phyloP scores from a whole-genome alignment of 1,140 invertebrate genomes.

The Diprion similis region DNA sequence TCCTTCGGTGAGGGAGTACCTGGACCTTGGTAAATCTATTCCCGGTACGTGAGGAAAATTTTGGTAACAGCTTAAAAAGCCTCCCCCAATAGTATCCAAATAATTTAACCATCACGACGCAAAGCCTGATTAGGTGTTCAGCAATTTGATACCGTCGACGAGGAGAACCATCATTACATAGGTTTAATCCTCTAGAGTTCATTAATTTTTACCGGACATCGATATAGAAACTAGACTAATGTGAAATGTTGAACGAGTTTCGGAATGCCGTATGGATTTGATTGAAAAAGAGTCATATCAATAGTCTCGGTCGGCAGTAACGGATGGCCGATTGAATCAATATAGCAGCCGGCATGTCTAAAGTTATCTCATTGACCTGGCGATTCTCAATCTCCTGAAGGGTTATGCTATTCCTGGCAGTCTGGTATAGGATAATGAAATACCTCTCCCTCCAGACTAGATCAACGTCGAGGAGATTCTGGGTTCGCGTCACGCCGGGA shows the following conservation, averaged over 20 bases:
- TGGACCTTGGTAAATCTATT: constrained; percentile 86
- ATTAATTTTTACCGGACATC: no score
- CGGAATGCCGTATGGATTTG: no score
- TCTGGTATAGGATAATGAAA: constrained; percentile 40
- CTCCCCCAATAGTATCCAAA: no score
- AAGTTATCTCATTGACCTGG: constrained; percentile 50
- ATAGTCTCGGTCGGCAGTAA: neutral
- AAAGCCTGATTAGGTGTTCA: no score
- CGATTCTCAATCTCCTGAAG: constrained; percentile 38
- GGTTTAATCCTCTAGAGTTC: no score
- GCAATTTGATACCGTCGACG: no score
- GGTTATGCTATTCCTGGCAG: constrained; percentile 17
- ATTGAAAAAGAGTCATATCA: no score
- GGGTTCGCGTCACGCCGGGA: neutral
- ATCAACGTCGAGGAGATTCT: neutral
- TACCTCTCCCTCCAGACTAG: constrained; percentile 20
- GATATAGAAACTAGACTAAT: no score
- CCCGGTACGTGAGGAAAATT: constrained; percentile 72
- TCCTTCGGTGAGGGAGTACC: constrained; percentile 82
- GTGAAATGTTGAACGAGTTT: no score
- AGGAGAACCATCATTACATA: no score
- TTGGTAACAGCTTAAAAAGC: no score
- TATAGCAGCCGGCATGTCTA: constrained; percentile 35
- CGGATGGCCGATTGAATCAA: constrained; percentile 37
- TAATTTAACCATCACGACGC: no score